phyloP scores from a whole-genome alignment of 2,113 vertebrate genomes.

The Gorsachius goisagi region DNA sequence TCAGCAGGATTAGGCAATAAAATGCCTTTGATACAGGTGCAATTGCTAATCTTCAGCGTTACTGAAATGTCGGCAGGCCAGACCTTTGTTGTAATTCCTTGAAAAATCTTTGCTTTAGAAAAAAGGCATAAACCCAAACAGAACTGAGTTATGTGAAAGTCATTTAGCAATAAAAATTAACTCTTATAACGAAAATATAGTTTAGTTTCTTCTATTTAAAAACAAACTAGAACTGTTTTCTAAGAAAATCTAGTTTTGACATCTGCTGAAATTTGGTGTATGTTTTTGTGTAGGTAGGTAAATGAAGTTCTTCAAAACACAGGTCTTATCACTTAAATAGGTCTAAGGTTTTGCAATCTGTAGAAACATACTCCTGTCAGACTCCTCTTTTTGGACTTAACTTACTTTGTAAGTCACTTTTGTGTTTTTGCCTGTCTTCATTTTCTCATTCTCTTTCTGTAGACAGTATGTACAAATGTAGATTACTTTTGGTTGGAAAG shows the following conservation, averaged over 20 bases:
- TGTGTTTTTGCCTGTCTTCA: background rate
- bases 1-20: background rate
- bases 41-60: background rate
- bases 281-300: background rate
- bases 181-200: background rate
- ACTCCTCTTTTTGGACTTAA: background rate
- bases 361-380: background rate
- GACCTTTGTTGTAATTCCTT: background rate
- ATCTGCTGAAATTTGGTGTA: background rate
- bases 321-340: background rate
- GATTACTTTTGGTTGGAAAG: background rate
- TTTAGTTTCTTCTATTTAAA: background rate
- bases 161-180: background rate
- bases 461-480: background rate
- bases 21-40: background rate
- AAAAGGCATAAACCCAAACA: background rate
- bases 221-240: background rate
- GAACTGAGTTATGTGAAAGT: background rate
- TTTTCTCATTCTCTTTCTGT: background rate
- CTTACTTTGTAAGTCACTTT: background rate
- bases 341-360: background rate
- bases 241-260: background rate
- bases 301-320: background rate
- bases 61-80: background rate
- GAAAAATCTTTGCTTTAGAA: background rate